Conservation (phyloP, 1,140 invertebrate genomes). For the Aphis craccivora region DNA sequence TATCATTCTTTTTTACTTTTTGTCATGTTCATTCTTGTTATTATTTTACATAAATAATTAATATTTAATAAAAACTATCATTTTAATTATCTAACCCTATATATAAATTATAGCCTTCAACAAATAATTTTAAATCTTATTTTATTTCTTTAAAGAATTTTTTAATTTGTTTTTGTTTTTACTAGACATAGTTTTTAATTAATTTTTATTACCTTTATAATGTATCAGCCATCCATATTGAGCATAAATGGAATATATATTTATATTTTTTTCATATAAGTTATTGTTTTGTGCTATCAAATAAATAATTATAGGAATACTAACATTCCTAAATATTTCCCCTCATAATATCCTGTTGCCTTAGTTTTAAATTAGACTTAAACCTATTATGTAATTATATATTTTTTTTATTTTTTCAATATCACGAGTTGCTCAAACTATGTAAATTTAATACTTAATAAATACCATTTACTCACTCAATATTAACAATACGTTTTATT, state of each 20-base stretch:
- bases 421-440: not conserved
- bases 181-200: not conserved
- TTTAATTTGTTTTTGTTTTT: not conserved
- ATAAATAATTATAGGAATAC: not conserved
- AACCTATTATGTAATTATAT: not conserved
- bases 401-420: not conserved
- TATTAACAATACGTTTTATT: slow-evolving; percentile 23
- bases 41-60: not conserved
- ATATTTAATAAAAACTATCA: not conserved
- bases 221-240: not conserved
- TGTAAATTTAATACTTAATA: not conserved
- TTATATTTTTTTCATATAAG: not conserved
- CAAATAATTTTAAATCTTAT: not conserved
- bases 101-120: not conserved
- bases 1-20: not conserved
- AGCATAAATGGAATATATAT: not conserved
- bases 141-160: not conserved
- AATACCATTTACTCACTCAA: not conserved
- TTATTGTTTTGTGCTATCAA: slow-evolving; percentile 11
- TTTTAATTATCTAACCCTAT: not conserved
- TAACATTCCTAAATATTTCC: not conserved
- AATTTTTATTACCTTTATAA: not conserved
- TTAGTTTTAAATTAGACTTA: not conserved
- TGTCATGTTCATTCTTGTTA: slow-evolving; percentile 7
- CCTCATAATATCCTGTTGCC: not conserved